Percentiles rank a stretch among this genome's conserved stretches.
These are phyloP conservation scores for Clitarchus hookeri DNA, from an alignment of 2,888 invertebrate species.

Conservation along the genomic window DNA sequence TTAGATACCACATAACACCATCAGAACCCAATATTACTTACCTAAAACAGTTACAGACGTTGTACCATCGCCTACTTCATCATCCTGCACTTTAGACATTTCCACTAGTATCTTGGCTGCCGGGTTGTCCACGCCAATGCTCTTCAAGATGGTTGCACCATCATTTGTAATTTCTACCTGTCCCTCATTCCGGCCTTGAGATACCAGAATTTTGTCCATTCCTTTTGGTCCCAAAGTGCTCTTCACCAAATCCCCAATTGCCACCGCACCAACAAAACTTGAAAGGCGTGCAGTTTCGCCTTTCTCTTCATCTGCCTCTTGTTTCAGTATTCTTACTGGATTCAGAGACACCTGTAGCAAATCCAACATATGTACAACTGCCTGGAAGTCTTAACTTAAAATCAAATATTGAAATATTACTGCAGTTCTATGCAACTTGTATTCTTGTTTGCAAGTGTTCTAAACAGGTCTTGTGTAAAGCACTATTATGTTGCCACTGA, in stretches of 20 bases:
- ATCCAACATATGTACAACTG: background rate
- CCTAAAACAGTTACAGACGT: conserved; percentile 95
- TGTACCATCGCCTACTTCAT: conserved; percentile 99
- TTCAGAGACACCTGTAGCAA: conserved; percentile 78
- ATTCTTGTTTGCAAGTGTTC: too few species aligned
- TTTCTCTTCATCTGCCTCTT: conserved; percentile 97
- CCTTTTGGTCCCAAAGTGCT: conserved; percentile 99
- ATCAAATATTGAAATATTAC: too few species aligned
- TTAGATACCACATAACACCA: too few species aligned
- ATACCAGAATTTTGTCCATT: conserved; percentile 92
- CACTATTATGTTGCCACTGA: too few species aligned
- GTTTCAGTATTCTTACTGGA: conserved; percentile 91
- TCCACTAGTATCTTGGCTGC: conserved; percentile 99
- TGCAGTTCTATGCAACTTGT: too few species aligned
- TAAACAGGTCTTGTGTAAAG: too few species aligned
- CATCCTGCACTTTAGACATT: conserved; percentile 97
- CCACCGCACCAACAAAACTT: conserved; percentile 97
- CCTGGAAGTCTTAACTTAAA: too few species aligned
- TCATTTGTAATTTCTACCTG: conserved; percentile 97
- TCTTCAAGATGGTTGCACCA: conserved; percentile 96
- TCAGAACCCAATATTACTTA: conserved; percentile 49
- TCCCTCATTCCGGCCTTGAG: conserved; percentile 77
- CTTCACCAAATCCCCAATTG: conserved; percentile 97
- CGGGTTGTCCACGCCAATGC: conserved; percentile 97
- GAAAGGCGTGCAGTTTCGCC: conserved; percentile 97